These are phyloP conservation scores for Rugalucina vietnamica DNA, from an alignment of 2,888 invertebrate species.

Conservation along the genomic window DNA sequence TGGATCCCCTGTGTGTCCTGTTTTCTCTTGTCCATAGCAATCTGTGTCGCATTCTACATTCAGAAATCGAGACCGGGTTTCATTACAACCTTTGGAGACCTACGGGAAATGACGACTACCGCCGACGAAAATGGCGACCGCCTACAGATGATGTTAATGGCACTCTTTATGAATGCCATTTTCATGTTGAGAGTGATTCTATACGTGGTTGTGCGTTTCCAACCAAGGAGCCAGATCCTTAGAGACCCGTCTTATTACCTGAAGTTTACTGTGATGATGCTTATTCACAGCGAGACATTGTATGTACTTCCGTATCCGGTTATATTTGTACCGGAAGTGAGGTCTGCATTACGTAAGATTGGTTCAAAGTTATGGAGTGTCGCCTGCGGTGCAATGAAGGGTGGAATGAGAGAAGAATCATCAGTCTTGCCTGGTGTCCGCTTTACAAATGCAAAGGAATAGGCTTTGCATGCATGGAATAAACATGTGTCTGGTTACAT, in stretches of 20 bases:
- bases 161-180: conserved; percentile 28
- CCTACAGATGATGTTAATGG: conserved; percentile 21
- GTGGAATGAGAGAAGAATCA: not conserved
- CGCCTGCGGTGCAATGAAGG: not conserved
- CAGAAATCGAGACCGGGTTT: conserved; percentile 19
- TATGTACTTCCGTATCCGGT: conserved; percentile 36
- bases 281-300: conserved; percentile 35
- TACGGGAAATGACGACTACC: conserved; percentile 24
- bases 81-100: not conserved
- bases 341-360: conserved; percentile 6
- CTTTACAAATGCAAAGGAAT: not conserved
- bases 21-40: conserved; percentile 17
- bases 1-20: conserved; percentile 24
- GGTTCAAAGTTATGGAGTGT: not conserved
- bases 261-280: not conserved
- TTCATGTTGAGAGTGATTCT: conserved; percentile 14
- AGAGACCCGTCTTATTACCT: not conserved
- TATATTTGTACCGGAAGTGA: conserved; percentile 42
- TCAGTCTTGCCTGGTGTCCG: not conserved
- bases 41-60: conserved; percentile 17
- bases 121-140: conserved; percentile 20
- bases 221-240: not conserved
- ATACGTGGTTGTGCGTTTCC: not conserved
- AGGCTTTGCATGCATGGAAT: too few relatives aligned
- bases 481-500: too few relatives aligned